Conservation (phyloP, 2,888 invertebrate genomes). For the Chaitophorus viminalis region DNA sequence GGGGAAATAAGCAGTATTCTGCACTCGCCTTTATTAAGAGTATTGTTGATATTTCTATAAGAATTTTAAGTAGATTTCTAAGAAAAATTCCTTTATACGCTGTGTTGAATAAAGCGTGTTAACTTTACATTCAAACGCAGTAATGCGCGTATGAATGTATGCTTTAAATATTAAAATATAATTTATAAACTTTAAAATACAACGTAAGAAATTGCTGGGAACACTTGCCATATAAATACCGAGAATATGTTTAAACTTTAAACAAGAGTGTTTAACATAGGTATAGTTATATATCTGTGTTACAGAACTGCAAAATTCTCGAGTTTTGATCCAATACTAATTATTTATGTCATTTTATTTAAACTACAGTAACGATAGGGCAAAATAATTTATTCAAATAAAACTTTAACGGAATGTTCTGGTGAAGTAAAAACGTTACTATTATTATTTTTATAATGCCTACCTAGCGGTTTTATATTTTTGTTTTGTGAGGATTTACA, state of each 20-base stretch:
- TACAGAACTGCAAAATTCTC: neutral
- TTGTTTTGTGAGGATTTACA: too few relatives aligned
- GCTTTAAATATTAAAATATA: neutral
- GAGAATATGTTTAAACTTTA: neutral
- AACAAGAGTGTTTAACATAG: neutral
- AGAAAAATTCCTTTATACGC: neutral
- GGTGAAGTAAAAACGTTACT: too few relatives aligned
- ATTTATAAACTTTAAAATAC: neutral
- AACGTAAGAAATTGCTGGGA: neutral
- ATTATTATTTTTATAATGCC: too few relatives aligned
- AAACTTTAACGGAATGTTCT: too few relatives aligned
- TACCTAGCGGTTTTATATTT: too few relatives aligned
- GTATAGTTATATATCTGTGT: neutral
- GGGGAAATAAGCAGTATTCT: neutral
- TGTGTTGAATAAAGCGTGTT: neutral
- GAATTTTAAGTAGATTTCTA: neutral
- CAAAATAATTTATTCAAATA: too few relatives aligned
- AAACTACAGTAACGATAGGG: too few relatives aligned
- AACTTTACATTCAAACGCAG: neutral
- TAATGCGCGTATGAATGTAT: neutral
- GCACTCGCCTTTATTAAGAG: neutral
- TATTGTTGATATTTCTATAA: neutral
- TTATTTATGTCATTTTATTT: neutral
- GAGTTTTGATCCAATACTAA: neutral
- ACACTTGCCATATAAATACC: neutral